Conservation (phyloP, 2,113 vertebrate species). For the Acanthisitta chloris region DNA sequence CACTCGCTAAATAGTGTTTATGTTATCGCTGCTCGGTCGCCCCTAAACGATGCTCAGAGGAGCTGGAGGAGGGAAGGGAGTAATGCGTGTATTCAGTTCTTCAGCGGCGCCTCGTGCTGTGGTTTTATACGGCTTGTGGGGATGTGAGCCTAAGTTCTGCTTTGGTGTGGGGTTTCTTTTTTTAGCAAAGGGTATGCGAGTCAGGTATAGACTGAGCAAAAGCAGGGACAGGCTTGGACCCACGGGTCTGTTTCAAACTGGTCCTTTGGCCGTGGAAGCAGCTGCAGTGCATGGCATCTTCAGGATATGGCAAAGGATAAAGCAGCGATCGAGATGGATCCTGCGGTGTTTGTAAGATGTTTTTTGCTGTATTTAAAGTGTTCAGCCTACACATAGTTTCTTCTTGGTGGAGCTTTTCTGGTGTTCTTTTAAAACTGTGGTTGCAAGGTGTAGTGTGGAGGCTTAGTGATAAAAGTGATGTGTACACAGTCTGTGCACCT, state of each 20-base stretch:
- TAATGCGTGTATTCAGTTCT: neutral
- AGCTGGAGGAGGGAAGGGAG: neutral
- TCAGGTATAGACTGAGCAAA: neutral
- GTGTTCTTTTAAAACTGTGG: neutral
- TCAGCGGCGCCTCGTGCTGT: rapidly evolving
- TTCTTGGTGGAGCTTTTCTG: neutral
- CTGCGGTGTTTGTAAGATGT: neutral
- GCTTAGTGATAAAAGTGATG: rapidly evolving
- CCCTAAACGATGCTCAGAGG: neutral
- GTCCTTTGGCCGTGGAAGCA: neutral
- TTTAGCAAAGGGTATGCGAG: neutral
- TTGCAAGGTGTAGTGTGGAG: neutral
- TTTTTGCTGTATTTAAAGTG: neutral
- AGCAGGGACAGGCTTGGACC: neutral
- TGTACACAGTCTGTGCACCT: neutral
- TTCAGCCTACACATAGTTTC: rapidly evolving
- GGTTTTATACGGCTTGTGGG: neutral
- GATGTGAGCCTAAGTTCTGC: neutral
- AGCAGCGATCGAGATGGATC: neutral
- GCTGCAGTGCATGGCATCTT: neutral
- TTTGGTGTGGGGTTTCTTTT: neutral
- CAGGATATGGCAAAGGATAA: neutral
- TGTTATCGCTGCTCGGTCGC: neutral
- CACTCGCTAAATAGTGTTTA: neutral
- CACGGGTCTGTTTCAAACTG: too few species aligned